These are phyloP conservation scores for Osmerus eperlanus DNA, from an alignment of 2,113 vertebrate species.

Conservation along the genomic window DNA sequence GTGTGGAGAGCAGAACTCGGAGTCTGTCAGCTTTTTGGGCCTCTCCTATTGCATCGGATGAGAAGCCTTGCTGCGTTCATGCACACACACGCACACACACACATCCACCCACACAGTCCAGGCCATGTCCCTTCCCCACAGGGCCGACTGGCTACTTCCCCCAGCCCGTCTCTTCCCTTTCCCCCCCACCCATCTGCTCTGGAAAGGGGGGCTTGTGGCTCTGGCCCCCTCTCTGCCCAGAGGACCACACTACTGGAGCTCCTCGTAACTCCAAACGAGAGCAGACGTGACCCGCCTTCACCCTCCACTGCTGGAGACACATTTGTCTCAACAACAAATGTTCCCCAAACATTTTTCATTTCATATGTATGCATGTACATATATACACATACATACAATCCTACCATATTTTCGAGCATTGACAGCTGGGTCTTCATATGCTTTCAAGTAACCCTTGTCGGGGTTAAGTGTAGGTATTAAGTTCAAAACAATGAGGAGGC, in stretches of 20 bases:
- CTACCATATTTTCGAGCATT: too few relatives aligned
- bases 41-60: conserved; percentile 25
- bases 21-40: conserved; percentile 43
- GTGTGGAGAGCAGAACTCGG: conserved; percentile 35
- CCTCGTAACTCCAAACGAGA: conserved; percentile 34
- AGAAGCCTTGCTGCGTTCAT: background rate
- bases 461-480: too few relatives aligned
- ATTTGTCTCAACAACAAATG: background rate
- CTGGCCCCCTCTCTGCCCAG: background rate
- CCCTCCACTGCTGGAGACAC: background rate
- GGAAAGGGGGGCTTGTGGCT: too few relatives aligned
- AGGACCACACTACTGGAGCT: conserved; percentile 3
- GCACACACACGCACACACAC: background rate
- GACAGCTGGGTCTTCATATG: too few relatives aligned
- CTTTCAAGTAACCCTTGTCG: too few relatives aligned
- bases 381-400: too few relatives aligned
- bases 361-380: too few relatives aligned
- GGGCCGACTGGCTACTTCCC: background rate
- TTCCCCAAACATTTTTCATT: too few relatives aligned
- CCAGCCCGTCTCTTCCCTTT: too few relatives aligned
- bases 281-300: conserved; percentile 4
- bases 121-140: background rate
- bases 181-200: too few relatives aligned
- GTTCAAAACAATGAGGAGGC: too few relatives aligned
- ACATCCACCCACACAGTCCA: background rate